Evolutionary conservation across 2,888 invertebrate species (phyloP), one percentile per base, ranked within the genome.

Genomic region (Archips xylosteana): DNA sequence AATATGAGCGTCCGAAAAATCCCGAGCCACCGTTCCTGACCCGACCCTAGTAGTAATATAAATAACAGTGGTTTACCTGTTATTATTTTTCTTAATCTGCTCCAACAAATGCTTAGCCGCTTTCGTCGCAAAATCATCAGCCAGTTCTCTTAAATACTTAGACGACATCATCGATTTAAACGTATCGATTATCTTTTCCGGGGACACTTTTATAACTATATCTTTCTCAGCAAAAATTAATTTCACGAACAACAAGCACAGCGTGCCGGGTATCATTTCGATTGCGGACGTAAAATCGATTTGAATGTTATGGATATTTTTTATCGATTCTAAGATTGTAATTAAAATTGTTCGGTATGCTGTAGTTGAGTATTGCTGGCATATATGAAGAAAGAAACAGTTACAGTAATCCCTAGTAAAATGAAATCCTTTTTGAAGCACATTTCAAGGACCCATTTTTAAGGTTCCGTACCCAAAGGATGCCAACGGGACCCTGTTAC

Each of bases 61-160:
- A 23, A 23, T 23, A 23, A 23, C 23, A 23, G 23, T 23, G 23
- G 6, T 39, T 39, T 42, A 5, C 15, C 12, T 12, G 62, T 45
- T 45, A 45, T 45, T 45, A 45, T 9, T 12, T 2, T 62, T 62
- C 6, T 45, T 12, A 5, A 64, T 51, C 12, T 74, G 42, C 23
- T 70, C 57, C 1, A 65, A 59, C 8, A 74, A 61, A n/a, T 70
- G 60, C 10, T 54, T 36, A 5, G 74, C 70, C 10, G 74, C 60
- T 61, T 65, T 74, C 1, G 36, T 3, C 5, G 65, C 65, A 39
- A 70, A 70, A 23, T 70, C 74, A 45, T 70, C 54, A 45, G 64
- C 54, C 12, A 74, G 42, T 51, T 65, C 57, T 47, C 45, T 51
- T 1, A 74, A n/a, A 45, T 65, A 74, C 13, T 51, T 51, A 6